Conservation (phyloP, 2,113 vertebrate species). For the Montifringilla adamsi region DNA sequence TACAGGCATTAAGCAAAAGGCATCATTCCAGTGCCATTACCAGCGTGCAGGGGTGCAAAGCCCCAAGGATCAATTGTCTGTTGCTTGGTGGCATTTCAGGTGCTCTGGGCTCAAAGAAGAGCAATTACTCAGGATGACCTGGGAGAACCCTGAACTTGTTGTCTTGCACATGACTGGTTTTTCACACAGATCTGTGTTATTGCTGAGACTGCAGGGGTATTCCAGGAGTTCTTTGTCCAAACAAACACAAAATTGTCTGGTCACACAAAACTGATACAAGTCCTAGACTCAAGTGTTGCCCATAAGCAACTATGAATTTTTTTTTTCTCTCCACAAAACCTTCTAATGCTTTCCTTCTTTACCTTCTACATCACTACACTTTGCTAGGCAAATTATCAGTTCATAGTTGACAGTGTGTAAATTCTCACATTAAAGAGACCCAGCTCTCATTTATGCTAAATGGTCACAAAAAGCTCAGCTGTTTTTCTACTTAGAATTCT, state of each 20-base stretch:
- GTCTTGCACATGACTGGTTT: background rate
- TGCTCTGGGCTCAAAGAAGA: background rate
- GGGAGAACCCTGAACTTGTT: background rate
- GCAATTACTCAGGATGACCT: background rate
- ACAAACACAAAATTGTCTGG: background rate
- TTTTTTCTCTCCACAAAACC: background rate
- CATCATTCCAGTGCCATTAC: background rate
- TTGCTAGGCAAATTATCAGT: background rate
- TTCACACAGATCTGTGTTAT: background rate
- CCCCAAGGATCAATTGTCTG: background rate
- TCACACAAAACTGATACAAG: background rate
- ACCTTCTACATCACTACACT: background rate
- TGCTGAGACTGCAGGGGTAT: background rate
- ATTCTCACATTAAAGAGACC: background rate
- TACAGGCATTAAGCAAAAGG: background rate
- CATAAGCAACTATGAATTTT: background rate
- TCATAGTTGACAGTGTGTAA: background rate
- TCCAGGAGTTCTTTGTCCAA: background rate
- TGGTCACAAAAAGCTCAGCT: background rate
- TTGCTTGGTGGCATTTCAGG: background rate
- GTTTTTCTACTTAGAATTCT: background rate
- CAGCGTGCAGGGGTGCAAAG: rapidly evolving
- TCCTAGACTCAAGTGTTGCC: background rate
- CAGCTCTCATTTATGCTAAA: background rate
- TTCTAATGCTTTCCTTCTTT: background rate